phyloP scores from a whole-genome alignment of 2,888 invertebrate species.

The Protophormia terraenovae region DNA sequence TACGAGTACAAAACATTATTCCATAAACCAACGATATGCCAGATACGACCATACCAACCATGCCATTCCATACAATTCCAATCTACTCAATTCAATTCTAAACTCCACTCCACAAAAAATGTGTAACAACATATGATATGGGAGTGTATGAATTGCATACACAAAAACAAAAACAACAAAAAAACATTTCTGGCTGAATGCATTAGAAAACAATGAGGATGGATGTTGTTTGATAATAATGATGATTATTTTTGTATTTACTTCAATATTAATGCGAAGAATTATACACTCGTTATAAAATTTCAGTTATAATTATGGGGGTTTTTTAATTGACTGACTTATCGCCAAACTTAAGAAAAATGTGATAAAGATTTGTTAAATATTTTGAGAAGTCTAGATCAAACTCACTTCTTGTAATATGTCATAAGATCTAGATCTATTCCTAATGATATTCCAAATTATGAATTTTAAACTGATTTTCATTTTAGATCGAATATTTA shows the following conservation, averaged over 20 bases:
- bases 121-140: slow-evolving; percentile 65
- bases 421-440: too few species aligned
- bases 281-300: background rate
- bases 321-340: background rate
- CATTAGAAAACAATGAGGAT: slow-evolving; percentile 74
- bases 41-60: background rate
- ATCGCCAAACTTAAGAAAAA: too few species aligned
- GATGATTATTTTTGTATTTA: slow-evolving; percentile 56
- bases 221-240: slow-evolving; percentile 57
- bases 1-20: slow-evolving; percentile 32
- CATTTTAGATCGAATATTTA: too few species aligned
- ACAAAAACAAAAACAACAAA: slow-evolving; percentile 49
- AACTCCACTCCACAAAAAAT: slow-evolving; percentile 56
- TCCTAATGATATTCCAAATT: too few species aligned
- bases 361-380: too few species aligned
- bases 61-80: slow-evolving; percentile 21
- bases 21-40: slow-evolving; percentile 2
- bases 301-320: background rate
- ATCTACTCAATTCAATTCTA: background rate
- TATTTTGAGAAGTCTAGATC: too few species aligned
- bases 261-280: slow-evolving; percentile 8
- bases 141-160: slow-evolving; percentile 64
- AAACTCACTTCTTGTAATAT: too few species aligned
- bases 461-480: too few species aligned
- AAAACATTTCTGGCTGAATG: slow-evolving; percentile 75